Base-by-base conservation (phyloP, 35 echinoderm and acorn worm genomes). In the Antedon bifida region DNA sequence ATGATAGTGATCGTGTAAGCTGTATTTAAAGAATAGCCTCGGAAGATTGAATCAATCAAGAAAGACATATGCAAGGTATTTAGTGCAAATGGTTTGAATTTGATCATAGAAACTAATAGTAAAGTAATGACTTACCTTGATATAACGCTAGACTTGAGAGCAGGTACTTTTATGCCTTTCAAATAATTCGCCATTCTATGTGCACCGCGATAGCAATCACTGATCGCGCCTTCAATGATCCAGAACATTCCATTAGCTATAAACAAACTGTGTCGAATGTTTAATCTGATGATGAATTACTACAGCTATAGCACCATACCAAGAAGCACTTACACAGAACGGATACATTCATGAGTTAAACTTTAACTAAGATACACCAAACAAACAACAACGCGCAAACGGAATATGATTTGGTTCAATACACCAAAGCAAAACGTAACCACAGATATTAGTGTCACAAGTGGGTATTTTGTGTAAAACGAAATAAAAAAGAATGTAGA, bases 161-260 rank as follows among this genome's bases (percentile, higher is more conserved):
- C 33, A 0, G 78, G 35, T 13, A 11, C 33, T 19, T 84, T 76
- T 76, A 84, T 36, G 33, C 64, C 83, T 76, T 74, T 35, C 34
- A 84, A 75, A 75, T 73, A 84, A 84, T 30, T 29, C 30, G 10
- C 55, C 83, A 32, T 30, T 84, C n/a, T 84, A 84, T 35, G 83
- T 84, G n/a, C 30, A 84, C 73, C 5, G 32, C 42, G 11, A 83
- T 12, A 83, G 45, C 46, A 83, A 83, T 32, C 82, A 83, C 30
- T n/a, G n/a, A n/a, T 46, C 82, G 31, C 81, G n/a, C n/a, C 34
- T 45, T 64, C 38, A 33, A 76, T 84, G 7, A 74, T 75, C 29
- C 45, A 34, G 17, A 84, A 84, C 29, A 84, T 84, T 19, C 83
- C 83, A 35, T 7, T 26, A 23, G 51, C 33, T 26, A 84, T 84